Base-by-base conservation (phyloP, 64 coral and sea anemone species). In the Dendrophyllia cribrosa region DNA sequence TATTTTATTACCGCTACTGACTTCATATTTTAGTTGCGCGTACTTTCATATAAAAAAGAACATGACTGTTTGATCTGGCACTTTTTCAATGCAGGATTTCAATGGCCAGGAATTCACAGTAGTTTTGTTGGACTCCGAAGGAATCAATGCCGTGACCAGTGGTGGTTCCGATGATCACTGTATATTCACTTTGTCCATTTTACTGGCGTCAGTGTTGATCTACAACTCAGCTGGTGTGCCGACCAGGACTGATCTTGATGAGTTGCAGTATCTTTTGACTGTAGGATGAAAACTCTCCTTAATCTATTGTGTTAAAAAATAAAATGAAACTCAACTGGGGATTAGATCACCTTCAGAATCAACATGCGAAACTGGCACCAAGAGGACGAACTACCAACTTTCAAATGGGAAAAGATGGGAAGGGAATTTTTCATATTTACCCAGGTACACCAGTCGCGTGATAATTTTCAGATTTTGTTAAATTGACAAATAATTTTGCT, bases 201-300 rank as follows among this genome's bases (percentile, higher is more conserved):
- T 89, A 20, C 56, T 89, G 58, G 60, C 74, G 13, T 89, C 88
- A 9, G 70, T 89, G 7, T 51, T 89, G 58, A 89, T 89, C 20
- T 89, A 89, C n/a, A 89, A 79, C 60, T 89, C 88, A 45, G 74
- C 46, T 53, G 88, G 55, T 43, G 88, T 89, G 12, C 88, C 88
- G 6, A 78, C n/a, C 34, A 48, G 88, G 6, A 26, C 74, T 65
- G 88, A 89, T 19, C 64, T 89, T 6, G 59, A 89, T 43, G 75
- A 62, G 44, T 34, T 89, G 20, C 43, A 82, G 88, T 90, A 90
- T 82, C 88, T 66, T 90, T 87, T 21, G 19, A 4, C 22, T 22
- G n/a, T 69, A 7, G 4, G 20, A 3, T 69, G 19, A 7, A 7
- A 21, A 58, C 13, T 9, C 55, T 58, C 13, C 7, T 21, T 22